phyloP scores from a whole-genome alignment of 2,797 vertebrate genomes.

The Sebastes hopkinsi region DNA sequence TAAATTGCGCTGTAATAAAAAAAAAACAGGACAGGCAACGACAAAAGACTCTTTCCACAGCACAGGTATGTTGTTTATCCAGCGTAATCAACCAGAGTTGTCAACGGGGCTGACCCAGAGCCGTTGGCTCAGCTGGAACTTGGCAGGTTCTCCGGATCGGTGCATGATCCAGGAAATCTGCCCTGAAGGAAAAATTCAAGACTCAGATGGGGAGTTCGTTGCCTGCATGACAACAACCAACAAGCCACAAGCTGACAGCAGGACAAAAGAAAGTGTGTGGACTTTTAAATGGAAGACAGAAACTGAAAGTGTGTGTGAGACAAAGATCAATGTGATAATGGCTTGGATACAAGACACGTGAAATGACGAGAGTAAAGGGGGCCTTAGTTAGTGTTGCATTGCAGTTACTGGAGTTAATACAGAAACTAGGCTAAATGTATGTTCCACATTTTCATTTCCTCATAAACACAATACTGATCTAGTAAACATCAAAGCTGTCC shows the following conservation, averaged over 20 bases:
- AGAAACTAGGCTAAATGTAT: background rate
- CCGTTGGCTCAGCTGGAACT: background rate
- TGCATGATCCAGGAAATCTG: background rate
- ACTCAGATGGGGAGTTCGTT: background rate
- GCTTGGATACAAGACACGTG: background rate
- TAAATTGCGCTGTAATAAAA: background rate
- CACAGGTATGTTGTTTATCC: background rate
- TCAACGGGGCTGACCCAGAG: background rate
- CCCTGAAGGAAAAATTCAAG: background rate
- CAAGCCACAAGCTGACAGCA: background rate
- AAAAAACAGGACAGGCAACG: background rate
- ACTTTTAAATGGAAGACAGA: background rate
- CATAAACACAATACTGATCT: background rate
- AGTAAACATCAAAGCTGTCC: background rate
- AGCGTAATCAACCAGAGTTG: background rate
- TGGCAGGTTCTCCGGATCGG: background rate
- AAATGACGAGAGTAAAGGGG: background rate
- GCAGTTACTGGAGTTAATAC: background rate
- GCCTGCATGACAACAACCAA: background rate
- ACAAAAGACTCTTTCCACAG: background rate
- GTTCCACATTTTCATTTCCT: background rate
- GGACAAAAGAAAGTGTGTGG: background rate
- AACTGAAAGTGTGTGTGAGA: background rate
- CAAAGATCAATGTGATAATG: background rate
- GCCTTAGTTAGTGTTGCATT: background rate